A percentile compares a stretch with the other conserved stretches of the same genome.
These are phyloP conservation scores for Montifringilla adamsi DNA, from an alignment of 2,113 vertebrate genomes.

Conservation along the genomic window DNA sequence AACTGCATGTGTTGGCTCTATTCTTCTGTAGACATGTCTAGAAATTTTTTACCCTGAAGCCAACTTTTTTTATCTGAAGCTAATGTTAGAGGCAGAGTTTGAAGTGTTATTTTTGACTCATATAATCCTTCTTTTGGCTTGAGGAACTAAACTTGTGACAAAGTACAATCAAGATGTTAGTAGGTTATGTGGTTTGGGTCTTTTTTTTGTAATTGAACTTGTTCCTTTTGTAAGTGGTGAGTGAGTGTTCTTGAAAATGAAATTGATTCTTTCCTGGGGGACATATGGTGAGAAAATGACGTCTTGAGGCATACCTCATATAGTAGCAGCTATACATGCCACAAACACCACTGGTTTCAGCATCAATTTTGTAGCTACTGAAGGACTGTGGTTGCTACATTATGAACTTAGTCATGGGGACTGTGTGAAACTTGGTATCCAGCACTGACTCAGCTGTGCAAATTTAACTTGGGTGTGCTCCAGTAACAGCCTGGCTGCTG, in stretches of 20 bases:
- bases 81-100: not conserved
- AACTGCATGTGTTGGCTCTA: not conserved
- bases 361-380: not conserved
- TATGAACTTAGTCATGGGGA: not conserved
- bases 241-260: not conserved
- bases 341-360: not conserved
- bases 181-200: not conserved
- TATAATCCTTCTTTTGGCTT: not conserved
- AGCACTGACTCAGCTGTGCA: not conserved
- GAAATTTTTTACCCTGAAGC: not conserved
- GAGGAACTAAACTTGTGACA: not conserved
- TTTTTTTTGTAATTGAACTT: not conserved
- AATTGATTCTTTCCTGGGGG: not conserved
- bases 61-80: not conserved
- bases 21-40: not conserved
- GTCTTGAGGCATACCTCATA: not conserved
- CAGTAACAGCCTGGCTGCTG: not conserved
- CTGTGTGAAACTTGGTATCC: not conserved
- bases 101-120: not conserved
- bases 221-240: not conserved
- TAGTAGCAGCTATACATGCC: not conserved
- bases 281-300: not conserved
- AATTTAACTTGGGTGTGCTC: not conserved
- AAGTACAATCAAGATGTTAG: not conserved
- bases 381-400: not conserved